Evolutionary conservation across 1,140 invertebrate genomes (phyloP), one percentile per base, ranked within the genome.

Genomic region (Samia ricini): DNA sequence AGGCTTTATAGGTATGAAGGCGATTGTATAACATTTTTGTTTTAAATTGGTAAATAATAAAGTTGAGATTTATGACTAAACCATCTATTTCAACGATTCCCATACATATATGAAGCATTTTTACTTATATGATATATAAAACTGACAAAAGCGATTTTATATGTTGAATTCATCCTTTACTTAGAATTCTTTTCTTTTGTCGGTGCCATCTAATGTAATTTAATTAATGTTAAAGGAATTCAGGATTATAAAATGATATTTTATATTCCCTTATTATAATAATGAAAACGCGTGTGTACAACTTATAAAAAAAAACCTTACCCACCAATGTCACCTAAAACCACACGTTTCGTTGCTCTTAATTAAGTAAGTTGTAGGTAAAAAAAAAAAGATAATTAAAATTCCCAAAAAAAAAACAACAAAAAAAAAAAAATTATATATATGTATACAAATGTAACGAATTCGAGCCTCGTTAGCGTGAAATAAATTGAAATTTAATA

Each of bases 281-380:
- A 62, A 69, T 64, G 61, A 64, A 79, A 74, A 72, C 70, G 75
- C 81, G 86, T 85, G 81, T 82, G 79, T 77, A 73, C 56, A 75
- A 77, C 65, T 72, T 68, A 80, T 80, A 85, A 77, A 84, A n/a
- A n/a, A 85, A 85, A 76, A 83, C 69, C 77, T 66, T 84, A 78
- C 87, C 87, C 85, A 87, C 87, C 83, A 86, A 89, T 81, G 75
- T 83, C 82, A 86, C 75, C 83, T 74, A 76, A 85, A 81, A 78
- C 81, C 85, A 89, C 85, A 89, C 85, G 85, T 85, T 82, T 84
- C 79, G 72, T 87, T 74, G 80, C 80, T 78, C 72, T 88, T 86
- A 89, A 89, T 88, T 89, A 88, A 82, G 71, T 82, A 87, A 89
- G 85, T 86, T 87, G 68, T 80, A 89, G 85, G 74, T 87, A 85